Percentiles rank a stretch among this genome's conserved stretches.
Conservation (phyloP, 1,140 invertebrate genomes). For the Cepaea nemoralis region DNA sequence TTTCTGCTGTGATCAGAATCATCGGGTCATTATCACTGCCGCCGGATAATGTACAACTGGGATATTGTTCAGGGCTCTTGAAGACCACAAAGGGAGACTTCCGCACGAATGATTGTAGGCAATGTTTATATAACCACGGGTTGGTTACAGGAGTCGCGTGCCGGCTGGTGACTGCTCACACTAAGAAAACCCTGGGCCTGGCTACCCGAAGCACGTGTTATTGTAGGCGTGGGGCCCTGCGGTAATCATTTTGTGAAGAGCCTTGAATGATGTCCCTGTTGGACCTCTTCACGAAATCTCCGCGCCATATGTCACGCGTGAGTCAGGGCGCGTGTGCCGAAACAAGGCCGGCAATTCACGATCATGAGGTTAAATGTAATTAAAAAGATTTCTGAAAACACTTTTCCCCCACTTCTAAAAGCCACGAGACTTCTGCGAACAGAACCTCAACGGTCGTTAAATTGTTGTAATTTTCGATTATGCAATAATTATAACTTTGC, state of each 20-base stretch:
- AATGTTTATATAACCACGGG: not conserved
- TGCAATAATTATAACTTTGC: not conserved
- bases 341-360: not conserved
- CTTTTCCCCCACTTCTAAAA: not conserved
- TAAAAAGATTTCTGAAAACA: conserved; percentile 6
- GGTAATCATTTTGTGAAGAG: conserved; percentile 24
- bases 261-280: conserved; percentile 21
- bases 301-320: conserved; percentile 16
- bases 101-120: not conserved
- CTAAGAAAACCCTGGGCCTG: not conserved
- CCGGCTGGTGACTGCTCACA: not conserved
- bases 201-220: not conserved
- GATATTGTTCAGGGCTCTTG: not conserved
- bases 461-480: not conserved
- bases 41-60: not conserved
- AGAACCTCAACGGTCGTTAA: not conserved
- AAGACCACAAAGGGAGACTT: not conserved
- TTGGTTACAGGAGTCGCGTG: not conserved
- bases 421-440: not conserved
- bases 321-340: not conserved
- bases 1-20: not conserved
- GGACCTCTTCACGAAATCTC: not conserved
- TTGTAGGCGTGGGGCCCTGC: not conserved
- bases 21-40: not conserved
- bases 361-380: conserved; percentile 13